Percentiles rank a stretch among this genome's conserved stretches.
phyloP scores from a whole-genome alignment of 1,140 invertebrate species.

The Ectropis grisescens region DNA sequence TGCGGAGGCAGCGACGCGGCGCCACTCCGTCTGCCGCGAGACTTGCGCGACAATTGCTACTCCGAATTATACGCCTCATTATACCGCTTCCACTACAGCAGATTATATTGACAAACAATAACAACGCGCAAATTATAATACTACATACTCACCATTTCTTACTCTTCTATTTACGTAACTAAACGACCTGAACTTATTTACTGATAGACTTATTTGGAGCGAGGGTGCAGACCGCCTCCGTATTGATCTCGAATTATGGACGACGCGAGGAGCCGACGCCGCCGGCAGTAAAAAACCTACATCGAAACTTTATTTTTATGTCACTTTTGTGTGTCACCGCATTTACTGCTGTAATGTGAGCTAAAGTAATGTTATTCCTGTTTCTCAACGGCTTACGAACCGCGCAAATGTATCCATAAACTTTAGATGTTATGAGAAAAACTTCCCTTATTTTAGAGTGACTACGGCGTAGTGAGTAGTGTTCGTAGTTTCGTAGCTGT shows the following conservation, averaged over 20 bases:
- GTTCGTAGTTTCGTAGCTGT: no score
- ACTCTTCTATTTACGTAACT: neutral
- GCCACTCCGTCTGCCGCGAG: conserved; percentile 30
- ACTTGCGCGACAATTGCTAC: conserved; percentile 5
- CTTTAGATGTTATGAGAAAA: no score
- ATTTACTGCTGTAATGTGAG: conserved; percentile 8
- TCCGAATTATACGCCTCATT: conserved; percentile 1
- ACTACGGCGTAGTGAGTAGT: no score
- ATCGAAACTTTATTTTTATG: conserved; percentile 16
- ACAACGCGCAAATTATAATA: no score
- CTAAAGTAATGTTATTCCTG: no score
- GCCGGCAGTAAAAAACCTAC: conserved; percentile 30
- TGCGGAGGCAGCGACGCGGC: conserved; percentile 16
- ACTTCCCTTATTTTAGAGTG: no score
- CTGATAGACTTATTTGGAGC: conserved; percentile 25
- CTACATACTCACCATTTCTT: no score
- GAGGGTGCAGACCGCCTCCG: conserved; percentile 30
- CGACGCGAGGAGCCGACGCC: conserved; percentile 25
- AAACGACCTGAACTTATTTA: conserved; percentile 5
- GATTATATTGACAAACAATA: no score
- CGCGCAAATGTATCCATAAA: no score
- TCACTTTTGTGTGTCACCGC: conserved; percentile 8
- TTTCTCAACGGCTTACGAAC: no score
- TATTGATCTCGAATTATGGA: conserved; percentile 47
- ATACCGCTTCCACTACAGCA: no score